Evolutionary conservation across 2,113 vertebrate species (phyloP), one percentile per base, ranked within the genome.

Genomic region (Gambusia affinis): DNA sequence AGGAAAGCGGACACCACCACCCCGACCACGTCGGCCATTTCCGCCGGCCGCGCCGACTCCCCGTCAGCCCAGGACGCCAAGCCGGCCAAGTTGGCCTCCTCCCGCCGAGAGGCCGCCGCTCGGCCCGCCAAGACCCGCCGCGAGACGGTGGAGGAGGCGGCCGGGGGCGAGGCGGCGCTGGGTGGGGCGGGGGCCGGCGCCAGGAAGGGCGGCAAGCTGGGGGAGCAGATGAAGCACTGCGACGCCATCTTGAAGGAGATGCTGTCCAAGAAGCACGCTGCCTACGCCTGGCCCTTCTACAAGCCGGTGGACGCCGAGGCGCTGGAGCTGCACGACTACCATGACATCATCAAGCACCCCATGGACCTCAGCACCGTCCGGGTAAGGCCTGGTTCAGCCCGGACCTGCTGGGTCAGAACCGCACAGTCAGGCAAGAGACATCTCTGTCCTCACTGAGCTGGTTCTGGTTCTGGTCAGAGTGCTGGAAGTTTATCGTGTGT

Each of bases 1-100:
- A 90, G 98, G 95, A 99, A 99, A 98, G 98, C 98, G 0, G 98
- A 99, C 94, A 99, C 98, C 0, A 99, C 98, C 47, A 99, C 98
- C 0, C 98, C 98, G 31, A 99, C 98, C 30, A 99, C 98, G 0
- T 97, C 97, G 0, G 97, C 96, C 69, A 99, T 99, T 94, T 97
- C 97, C 0, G 96, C 97, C 19, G 95, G 97, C 83, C 94, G 97
- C 0, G 96, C 96, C 0, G 97, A 97, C 92, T 99, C 97, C 0
- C 97, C 97, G n/a, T 95, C 95, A 0, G 90, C 95, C 0, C 91
- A 94, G 0, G 93, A 97, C 89, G 81, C 94, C 83, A 99, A 98
- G 72, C 96, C 96, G 63, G 94, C 96, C 80, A 99, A 99, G 77
- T 95, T 97, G 39, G 94, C 94, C 11, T 96, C 86, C 0, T 83